phyloP scores from a whole-genome alignment of 2,113 vertebrate genomes.

The Nicator chloris region DNA sequence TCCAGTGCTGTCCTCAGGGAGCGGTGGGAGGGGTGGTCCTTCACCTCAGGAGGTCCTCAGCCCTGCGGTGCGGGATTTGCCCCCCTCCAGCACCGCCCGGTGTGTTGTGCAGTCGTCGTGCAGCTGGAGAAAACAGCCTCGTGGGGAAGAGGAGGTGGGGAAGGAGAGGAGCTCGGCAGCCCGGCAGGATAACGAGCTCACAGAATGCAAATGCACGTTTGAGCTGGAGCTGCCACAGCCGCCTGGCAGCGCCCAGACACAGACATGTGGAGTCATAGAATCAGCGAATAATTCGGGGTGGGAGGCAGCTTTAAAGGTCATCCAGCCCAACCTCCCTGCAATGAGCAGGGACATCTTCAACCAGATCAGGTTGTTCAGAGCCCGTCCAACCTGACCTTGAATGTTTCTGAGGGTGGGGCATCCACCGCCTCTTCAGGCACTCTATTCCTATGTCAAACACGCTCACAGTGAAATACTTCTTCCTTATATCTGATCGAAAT shows the following conservation, averaged over 20 bases:
- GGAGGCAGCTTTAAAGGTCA: background rate
- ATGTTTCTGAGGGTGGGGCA: background rate
- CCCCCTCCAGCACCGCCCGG: background rate
- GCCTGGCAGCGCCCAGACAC: background rate
- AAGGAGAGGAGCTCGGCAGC: background rate
- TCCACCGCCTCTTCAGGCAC: background rate
- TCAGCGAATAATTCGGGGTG: background rate
- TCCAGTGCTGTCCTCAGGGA: background rate
- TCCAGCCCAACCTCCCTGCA: background rate
- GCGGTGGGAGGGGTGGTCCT: background rate
- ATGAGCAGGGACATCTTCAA: background rate
- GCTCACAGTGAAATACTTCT: background rate
- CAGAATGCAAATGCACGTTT: background rate
- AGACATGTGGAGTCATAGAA: background rate
- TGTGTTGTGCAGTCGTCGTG: fast-evolving
- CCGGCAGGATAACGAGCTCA: background rate
- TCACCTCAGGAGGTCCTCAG: background rate
- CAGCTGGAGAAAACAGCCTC: background rate
- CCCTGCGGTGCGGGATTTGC: fast-evolving
- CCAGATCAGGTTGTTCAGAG: background rate
- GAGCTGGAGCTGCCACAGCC: background rate
- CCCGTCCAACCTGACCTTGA: background rate
- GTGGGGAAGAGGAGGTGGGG: background rate
- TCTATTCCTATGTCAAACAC: background rate
- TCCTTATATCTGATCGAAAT: background rate